Evolutionary conservation across 2,888 invertebrate species (phyloP), one percentile per base, ranked within the genome.

Genomic region (Myopa tessellatipennis): DNA sequence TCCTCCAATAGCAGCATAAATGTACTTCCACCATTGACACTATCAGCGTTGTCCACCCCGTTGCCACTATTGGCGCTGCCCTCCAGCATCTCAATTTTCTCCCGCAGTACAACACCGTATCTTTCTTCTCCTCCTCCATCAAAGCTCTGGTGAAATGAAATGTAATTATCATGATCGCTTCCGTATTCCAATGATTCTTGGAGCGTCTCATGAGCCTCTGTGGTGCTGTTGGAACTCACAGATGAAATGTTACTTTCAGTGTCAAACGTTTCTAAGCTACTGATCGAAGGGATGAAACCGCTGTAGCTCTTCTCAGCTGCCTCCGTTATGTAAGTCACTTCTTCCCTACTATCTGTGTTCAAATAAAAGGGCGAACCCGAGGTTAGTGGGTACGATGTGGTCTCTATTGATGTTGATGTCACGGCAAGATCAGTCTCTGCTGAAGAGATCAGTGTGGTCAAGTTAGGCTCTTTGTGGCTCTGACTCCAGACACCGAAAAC

Each of bases 1-100:
- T 95, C 95, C 84, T 95, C 94, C 69, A 94, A 92, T 76, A 94
- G 88, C 87, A 93, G 90, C 91, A 93, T 91, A 84, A 92, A 92
- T 61, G 89, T 88, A 82, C 89, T 90, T 78, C 89, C 89, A 36
- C 86, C 84, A n/a, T 83, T 83, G 4, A 80, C 76, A 52, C 77
- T 77, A 18, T 55, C 70, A 40, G 58, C 77, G 60, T 52, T 58
- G 4, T 75, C 73, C 12, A 34, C 75, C 8, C 36, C 74, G 45
- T 55, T 73, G 1, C 52, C 71, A 40, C 80, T 68, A 72, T 61
- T 63, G 77, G 73, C 55, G 77, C 79, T 60, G 80, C 79, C 70
- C 52, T 82, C 84, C 73, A 80, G 82, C 38, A 85, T 74, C 16
- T 84, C 73, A 16, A 83, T 81, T 5, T 78, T 80, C 72, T 79